Evolutionary conservation across 2,797 vertebrate species (phyloP), one percentile per base, ranked within the genome.

Genomic region (Dromococcyx pavoninus): DNA sequence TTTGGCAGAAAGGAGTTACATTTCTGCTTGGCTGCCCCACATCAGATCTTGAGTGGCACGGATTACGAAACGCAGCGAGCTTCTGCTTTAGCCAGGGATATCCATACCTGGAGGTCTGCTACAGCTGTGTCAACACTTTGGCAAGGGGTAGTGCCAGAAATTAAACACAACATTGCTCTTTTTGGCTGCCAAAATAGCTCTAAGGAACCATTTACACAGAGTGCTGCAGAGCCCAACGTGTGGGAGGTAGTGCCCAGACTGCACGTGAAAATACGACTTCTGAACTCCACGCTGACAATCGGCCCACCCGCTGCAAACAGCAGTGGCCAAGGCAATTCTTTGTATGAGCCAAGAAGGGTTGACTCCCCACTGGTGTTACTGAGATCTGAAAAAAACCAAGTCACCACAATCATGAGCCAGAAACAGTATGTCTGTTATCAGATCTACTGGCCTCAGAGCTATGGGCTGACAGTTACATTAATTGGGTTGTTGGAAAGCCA

Each of bases 171-270:
- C 73, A 88, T 85, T 89, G 75, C 82, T 97, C 91, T 83, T 95
- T 94, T 89, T 95, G 91, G 94, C 93, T 95, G 92, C 91, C 91
- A 95, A 76, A 96, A 85, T 54, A 87, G 83, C 89, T 96, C 95
- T 93, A 65, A 95, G 91, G 95, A 96, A 77, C 86, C 93, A 95
- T 97, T 96, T 96, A 94, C 94, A 93, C 84, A 53, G 76, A 91
- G 66, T 17, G 66, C 70, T 96, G 91, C 81, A 50, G 82, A 92
- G 76, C 80, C 92, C 92, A 93, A 93, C 95, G 94, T 71, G 89
- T 94, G 94, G 95, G 95, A 97, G 96, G 94, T 96, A 95, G 95
- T 77, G 94, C 89, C 89, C 95, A 92, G 94, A 95, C 95, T 86
- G 86, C 89, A 93, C 95, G 94, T 71, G 91, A 92, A 95, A 97